Conservation (phyloP, 2,888 invertebrate genomes). For the Aphrophora alni region DNA sequence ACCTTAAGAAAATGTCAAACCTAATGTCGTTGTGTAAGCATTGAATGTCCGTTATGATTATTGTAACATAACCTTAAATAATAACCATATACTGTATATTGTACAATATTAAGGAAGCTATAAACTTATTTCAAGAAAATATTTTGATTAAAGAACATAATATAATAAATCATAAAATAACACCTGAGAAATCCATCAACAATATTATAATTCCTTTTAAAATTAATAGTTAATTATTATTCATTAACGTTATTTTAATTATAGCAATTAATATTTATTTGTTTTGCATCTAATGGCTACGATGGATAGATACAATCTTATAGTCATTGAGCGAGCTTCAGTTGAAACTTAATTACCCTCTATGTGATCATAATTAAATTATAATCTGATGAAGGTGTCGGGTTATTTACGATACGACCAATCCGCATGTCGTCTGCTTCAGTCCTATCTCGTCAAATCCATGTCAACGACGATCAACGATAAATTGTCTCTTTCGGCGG, state of each 20-base stretch:
- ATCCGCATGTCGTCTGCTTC: not conserved
- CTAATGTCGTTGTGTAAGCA: too few species aligned
- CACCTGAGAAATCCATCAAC: not conserved
- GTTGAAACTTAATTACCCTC: slow-evolving; percentile 27
- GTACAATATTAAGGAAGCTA: too few species aligned
- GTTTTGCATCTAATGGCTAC: not conserved
- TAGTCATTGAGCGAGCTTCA: not conserved
- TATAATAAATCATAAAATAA: not conserved
- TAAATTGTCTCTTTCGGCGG: not conserved
- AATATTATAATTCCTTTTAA: not conserved
- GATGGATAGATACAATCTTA: not conserved
- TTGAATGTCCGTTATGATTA: too few species aligned
- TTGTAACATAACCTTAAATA: too few species aligned
- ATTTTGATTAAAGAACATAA: too few species aligned
- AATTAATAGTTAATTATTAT: not conserved
- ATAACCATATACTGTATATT: too few species aligned
- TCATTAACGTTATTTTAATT: not conserved
- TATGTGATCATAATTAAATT: slow-evolving; percentile 38
- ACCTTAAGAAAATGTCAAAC: too few species aligned
- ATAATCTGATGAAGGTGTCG: slow-evolving; percentile 31
- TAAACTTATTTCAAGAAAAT: too few species aligned
- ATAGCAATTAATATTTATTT: not conserved
- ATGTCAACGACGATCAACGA: not conserved
- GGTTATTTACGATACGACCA: not conserved
- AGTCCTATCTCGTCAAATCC: not conserved